Conservation (phyloP, 2,888 invertebrate species). For the Drosophila mercatorum region DNA sequence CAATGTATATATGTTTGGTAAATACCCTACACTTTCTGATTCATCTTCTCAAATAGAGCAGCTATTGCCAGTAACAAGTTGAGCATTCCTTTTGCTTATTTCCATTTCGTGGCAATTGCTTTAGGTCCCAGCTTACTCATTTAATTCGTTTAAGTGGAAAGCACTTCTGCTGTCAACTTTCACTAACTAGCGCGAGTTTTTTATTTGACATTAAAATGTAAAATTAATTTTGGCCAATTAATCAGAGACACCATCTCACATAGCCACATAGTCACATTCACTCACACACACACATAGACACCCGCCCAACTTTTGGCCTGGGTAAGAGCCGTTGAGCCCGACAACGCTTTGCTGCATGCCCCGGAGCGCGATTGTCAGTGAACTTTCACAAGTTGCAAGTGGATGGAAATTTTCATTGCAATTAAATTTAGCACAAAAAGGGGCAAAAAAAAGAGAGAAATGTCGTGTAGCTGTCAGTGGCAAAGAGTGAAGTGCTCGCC, state of each 20-base stretch:
- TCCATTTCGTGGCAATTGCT: background rate
- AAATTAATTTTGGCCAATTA: constrained; percentile 74
- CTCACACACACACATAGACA: background rate
- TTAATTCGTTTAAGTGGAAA: constrained; percentile 36
- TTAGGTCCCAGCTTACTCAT: constrained; percentile 13
- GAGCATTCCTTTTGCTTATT: background rate
- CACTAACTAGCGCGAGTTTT: constrained; percentile 49
- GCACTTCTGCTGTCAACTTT: constrained; percentile 42
- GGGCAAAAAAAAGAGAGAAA: constrained; percentile 35
- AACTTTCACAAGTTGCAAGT: constrained; percentile 64
- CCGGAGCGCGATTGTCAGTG: constrained; percentile 53
- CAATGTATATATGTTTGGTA: no score
- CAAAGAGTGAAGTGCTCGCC: constrained; percentile 67
- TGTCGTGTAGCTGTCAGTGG: constrained; percentile 74
- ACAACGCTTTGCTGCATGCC: constrained; percentile 6
- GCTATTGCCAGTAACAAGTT: background rate
- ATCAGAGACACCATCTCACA: constrained; percentile 54
- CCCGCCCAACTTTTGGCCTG: constrained; percentile 13
- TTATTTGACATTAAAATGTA: constrained; percentile 62
- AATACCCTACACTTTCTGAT: no score
- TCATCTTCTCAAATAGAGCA: background rate
- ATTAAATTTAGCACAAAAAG: constrained; percentile 75
- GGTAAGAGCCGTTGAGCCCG: constrained; percentile 1
- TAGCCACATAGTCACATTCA: no score
- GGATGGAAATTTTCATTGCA: constrained; percentile 75